Evolutionary conservation across 2,113 vertebrate species (phyloP).

Genomic region (Nothocercus julius): DNA sequence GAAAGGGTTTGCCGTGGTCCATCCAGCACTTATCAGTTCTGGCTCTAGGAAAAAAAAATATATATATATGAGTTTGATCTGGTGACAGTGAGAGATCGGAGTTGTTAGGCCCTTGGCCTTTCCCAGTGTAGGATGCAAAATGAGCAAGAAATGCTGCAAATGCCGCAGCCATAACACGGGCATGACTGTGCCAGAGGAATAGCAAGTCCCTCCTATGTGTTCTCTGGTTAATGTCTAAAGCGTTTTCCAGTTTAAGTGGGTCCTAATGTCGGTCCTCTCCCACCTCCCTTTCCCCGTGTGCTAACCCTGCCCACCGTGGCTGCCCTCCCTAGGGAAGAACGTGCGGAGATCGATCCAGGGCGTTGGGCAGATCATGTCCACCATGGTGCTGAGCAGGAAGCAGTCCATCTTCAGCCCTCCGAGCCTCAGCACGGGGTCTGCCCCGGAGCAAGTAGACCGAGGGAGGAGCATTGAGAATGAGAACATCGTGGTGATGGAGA

Average conservation of each 20-base stretch:
- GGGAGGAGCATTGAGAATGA: conserved; percentile 88
- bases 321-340: conserved; percentile 82
- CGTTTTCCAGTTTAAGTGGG: neutral
- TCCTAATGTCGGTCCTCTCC: neutral
- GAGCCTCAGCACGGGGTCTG: conserved; percentile 51
- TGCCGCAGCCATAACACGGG: too few species aligned
- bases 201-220: rapidly evolving
- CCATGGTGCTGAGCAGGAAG: conserved; percentile 96
- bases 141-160: neutral
- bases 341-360: conserved; percentile 95
- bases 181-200: neutral
- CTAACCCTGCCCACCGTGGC: neutral
- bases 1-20: neutral
- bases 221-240: neutral
- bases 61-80: rapidly evolving
- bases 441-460: conserved; percentile 77
- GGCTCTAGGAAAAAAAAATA: neutral
- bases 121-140: neutral
- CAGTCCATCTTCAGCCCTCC: conserved; percentile 85
- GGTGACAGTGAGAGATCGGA: rapidly evolving
- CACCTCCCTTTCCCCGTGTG: neutral
- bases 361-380: conserved; percentile 97
- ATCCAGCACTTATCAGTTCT: neutral
- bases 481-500: conserved; percentile 97
- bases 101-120: neutral